A percentile compares a stretch with the other conserved stretches of the same genome.
Conservation (phyloP, 2,888 invertebrate species). For the Drosophila niveifrons region DNA sequence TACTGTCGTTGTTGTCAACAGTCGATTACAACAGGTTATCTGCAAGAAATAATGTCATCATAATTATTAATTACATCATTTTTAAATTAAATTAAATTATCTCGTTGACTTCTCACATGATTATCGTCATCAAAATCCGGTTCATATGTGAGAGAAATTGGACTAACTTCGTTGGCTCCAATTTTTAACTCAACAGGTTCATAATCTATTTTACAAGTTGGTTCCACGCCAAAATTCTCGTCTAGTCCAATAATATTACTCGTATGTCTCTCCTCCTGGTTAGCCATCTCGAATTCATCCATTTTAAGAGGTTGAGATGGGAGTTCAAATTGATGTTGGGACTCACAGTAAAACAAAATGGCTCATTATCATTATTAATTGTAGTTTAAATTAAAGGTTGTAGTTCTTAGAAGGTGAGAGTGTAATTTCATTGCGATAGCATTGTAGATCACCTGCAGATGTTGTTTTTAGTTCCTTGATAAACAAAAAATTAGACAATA, state of each 20-base stretch:
- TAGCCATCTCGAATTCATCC: neutral
- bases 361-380: slow-evolving; percentile 7
- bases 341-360: slow-evolving; percentile 12
- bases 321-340: slow-evolving; percentile 9
- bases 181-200: slow-evolving; percentile 42
- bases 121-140: slow-evolving; percentile 30
- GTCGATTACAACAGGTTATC: slow-evolving; percentile 26
- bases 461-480: too few species aligned
- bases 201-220: slow-evolving; percentile 26
- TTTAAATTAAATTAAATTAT: neutral
- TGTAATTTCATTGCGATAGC: too few species aligned
- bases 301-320: neutral
- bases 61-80: neutral
- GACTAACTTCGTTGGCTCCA: slow-evolving; percentile 29
- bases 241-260: slow-evolving; percentile 13
- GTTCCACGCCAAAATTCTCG: slow-evolving; percentile 5
- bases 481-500: too few species aligned
- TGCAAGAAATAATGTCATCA: neutral
- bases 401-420: too few species aligned
- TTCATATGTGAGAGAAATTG: slow-evolving; percentile 23
- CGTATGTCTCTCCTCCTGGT: neutral
- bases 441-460: too few species aligned
- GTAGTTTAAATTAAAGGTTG: too few species aligned
- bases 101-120: slow-evolving; percentile 28
- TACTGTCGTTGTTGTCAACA: neutral